A percentile compares a stretch with the other conserved stretches of the same genome.
Evolutionary conservation across 1,140 invertebrate genomes (phyloP).

Genomic region (Anastrepha obliqua): DNA sequence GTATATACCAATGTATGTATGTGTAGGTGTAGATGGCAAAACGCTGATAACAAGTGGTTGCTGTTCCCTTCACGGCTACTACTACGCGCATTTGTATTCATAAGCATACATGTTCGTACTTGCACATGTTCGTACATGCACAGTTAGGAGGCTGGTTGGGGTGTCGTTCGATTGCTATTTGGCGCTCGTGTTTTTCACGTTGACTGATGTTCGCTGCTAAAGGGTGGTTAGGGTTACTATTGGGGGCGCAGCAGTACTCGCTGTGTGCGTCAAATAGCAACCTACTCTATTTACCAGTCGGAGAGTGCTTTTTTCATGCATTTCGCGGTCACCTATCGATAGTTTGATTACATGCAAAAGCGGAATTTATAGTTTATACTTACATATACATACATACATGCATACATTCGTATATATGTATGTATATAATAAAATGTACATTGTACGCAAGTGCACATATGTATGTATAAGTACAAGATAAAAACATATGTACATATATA

Average conservation of each 20-base stretch:
- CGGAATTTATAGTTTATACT: neutral
- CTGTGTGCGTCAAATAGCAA: neutral
- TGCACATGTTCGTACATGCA: no score
- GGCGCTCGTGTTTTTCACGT: neutral
- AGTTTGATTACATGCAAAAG: neutral
- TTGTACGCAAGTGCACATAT: no score
- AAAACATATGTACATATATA: no score
- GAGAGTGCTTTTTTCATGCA: neutral
- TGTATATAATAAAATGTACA: no score
- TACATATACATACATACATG: neutral
- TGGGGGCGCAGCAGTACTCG: neutral
- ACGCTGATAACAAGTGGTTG: neutral
- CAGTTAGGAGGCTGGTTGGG: neutral
- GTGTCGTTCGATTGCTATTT: neutral
- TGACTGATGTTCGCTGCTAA: neutral
- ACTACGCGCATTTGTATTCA: no score
- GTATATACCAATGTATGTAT: no score
- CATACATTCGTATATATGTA: neutral
- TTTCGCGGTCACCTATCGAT: neutral
- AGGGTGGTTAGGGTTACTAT: neutral
- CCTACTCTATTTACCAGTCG: neutral
- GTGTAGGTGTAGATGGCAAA: neutral
- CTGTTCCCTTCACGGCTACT: neutral
- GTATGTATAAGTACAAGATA: no score
- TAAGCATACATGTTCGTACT: no score